Base-by-base conservation (phyloP, 2,797 vertebrate species). In the Babyrousa celebensis region DNA sequence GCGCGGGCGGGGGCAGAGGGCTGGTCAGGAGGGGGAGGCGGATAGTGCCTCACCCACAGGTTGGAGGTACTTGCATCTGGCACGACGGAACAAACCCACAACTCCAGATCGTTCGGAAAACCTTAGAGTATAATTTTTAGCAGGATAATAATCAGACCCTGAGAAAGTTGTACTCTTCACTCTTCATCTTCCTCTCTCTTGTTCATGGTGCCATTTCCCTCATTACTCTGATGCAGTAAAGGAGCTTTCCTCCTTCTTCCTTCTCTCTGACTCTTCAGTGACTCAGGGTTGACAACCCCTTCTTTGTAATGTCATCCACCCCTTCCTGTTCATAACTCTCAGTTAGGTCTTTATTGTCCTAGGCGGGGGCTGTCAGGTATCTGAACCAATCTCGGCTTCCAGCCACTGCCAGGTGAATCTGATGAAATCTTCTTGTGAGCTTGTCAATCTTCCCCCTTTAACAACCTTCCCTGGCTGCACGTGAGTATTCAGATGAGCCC, bases 11-110 rank as follows among this genome's bases (percentile, higher is more conserved):
- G 20, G 58, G 62, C 56, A n/a, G 43, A 40, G 77, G 11, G 25
- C 27, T 11, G 43, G 27, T 78, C 16, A 32, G 54, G 40, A 25
- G 20, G 36, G 25, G 27, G 27, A 20, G 85, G 72, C 68, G 85
- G 60, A 56, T 21, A 67, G 12, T 58, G 11, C 18, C 25, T 82
- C 52, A 78, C 25, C 18, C 21, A 74, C 32, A 85, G 25, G 21
- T 70, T 93, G 58, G n/a, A 85, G 23, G 79, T 80, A 80, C 60
- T 58, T 85, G 60, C 72, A 5, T 85, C 29, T 25, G 89, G 72
- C 20, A 32, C n/a, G 67, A 12, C 29, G 43, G 85, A 79, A 52
- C 18, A 58, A 48, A 65, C 9, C n/a, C 18, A 72, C 1, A 4
- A 48, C 60, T 48, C 60, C 25, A 27, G 29, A 60, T 67, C 58